phyloP scores from a whole-genome alignment of 2,797 vertebrate species.

The Babyrousa celebensis region DNA sequence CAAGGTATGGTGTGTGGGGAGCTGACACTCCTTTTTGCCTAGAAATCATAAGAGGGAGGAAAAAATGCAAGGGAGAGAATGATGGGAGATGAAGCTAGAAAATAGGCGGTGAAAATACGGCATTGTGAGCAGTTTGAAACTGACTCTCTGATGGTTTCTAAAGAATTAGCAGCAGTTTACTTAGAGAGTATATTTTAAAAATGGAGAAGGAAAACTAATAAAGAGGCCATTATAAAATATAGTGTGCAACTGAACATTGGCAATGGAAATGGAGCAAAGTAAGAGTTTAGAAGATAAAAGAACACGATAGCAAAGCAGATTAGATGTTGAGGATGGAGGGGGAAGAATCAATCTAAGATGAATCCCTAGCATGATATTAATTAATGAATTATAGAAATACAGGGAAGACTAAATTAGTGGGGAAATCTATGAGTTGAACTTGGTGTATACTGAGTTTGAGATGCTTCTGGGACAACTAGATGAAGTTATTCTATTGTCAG shows the following conservation, averaged over 20 bases:
- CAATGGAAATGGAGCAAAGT: neutral
- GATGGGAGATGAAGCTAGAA: neutral
- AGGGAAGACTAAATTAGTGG: neutral
- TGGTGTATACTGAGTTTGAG: neutral
- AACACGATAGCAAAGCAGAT: neutral
- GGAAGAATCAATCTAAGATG: neutral
- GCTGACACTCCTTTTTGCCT: neutral
- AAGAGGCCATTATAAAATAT: neutral
- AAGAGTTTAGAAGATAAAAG: neutral
- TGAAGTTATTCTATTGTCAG: neutral
- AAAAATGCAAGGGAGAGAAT: neutral
- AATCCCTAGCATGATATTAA: slow-evolving; percentile 2
- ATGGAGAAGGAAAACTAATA: neutral
- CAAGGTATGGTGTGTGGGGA: neutral
- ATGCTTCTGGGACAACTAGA: slow-evolving; percentile 30
- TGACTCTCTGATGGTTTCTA: slow-evolving; percentile 11
- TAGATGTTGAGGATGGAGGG: neutral
- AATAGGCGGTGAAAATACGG: neutral
- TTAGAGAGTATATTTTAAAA: slow-evolving; percentile 46
- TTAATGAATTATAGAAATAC: neutral
- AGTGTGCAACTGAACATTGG: neutral
- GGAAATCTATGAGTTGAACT: neutral
- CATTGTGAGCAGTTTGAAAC: neutral
- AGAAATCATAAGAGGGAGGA: slow-evolving; percentile 32
- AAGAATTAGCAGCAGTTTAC: neutral